Base-by-base conservation (phyloP, 2,797 vertebrate species). In the Orestias chungarensis region DNA sequence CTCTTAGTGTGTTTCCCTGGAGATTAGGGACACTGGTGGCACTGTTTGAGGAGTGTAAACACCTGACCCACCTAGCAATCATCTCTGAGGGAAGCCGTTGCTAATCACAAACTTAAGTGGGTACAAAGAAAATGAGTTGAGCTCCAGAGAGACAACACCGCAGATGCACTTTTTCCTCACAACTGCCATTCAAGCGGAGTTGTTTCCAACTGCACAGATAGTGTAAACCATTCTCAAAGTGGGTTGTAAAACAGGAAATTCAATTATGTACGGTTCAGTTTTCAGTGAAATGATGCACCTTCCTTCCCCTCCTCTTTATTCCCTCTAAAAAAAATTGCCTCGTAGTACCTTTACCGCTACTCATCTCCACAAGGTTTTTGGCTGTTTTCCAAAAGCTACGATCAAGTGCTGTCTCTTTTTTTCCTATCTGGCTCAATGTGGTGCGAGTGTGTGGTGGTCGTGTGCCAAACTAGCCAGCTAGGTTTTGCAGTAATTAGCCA, bases 221-320 rank as follows among this genome's bases (percentile, higher is more conserved):
- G 62, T 85, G 82, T 83, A 86, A 88, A 90, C 86, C 91, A 78
- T 87, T 88, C 85, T 87, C 86, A 87, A 82, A 82, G 88, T 76
- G 80, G 81, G 78, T 87, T 91, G 89, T 90, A 86, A 89, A 89
- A 91, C 84, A 91, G 87, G 88, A 89, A 87, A 92, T 93, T 91
- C 73, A 88, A 91, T 91, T 86, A 90, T 87, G 84, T 79, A 75
- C 52, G 46, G 77, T 86, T 84, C 77, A 76, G 74, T 87, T 93
- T 90, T 85, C 82, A 71, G 77, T 72, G 77, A 89, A 81, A 85
- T 81, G 77, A 83, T 79, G 79, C 88, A 82, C 87, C 73, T 65
- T 66, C 64, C n/a, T 70, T 66, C 33, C 59, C 33, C 23, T 50
- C 31, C 33, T 68, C 66, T 77, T 87, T 81, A 80, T 83, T 84